Evolutionary conservation across 2,797 vertebrate genomes (phyloP).

Genomic region (Etheostoma perlongum): DNA sequence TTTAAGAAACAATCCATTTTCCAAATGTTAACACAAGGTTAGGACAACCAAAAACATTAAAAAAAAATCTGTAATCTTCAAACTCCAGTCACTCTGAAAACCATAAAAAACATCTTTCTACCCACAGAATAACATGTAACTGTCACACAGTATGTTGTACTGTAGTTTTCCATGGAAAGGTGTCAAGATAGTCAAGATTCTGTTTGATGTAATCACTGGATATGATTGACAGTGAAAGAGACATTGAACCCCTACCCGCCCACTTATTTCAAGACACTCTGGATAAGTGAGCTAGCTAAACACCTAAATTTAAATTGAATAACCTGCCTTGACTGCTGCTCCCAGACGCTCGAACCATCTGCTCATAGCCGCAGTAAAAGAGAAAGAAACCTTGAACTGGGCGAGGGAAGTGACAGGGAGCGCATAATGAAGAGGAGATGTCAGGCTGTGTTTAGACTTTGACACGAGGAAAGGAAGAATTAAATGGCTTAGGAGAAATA

Average conservation of each 20-base stretch:
- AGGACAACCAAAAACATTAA: background rate
- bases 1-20: constrained; percentile 27
- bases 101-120: background rate
- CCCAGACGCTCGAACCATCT: constrained; percentile 71
- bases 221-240: constrained; percentile 24
- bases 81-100: constrained; percentile 4
- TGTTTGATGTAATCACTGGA: constrained; percentile 24
- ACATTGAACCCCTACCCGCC: constrained; percentile 25
- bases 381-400: constrained; percentile 62
- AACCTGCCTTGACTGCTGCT: constrained; percentile 68
- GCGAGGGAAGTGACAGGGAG: constrained; percentile 51
- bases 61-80: background rate
- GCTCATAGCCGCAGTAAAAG: constrained; percentile 59
- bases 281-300: constrained; percentile 65
- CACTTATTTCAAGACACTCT: constrained; percentile 46
- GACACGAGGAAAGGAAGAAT: constrained; percentile 23
- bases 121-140: background rate
- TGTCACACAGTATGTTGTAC: background rate
- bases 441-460: constrained; percentile 41
- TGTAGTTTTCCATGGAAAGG: background rate
- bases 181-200: background rate
- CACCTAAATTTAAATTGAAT: constrained; percentile 68
- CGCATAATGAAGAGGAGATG: constrained; percentile 62
- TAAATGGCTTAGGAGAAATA: constrained; percentile 41
- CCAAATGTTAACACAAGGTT: constrained; percentile 10